Evolutionary conservation across 2,888 invertebrate species (phyloP).

Genomic region (Pseudeuparius sepicola): DNA sequence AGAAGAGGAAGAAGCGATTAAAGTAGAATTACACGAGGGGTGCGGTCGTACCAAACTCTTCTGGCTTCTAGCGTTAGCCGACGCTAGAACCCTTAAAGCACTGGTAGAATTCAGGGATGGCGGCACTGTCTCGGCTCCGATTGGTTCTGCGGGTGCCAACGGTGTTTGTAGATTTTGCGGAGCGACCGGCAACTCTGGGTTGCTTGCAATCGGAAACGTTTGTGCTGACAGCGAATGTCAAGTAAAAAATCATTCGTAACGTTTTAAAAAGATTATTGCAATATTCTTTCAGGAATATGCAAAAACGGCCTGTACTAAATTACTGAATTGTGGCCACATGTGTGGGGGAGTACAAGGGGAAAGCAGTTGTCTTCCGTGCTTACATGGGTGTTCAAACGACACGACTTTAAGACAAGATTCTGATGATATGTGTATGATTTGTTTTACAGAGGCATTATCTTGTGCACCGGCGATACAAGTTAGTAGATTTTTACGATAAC

Average conservation of each 20-base stretch:
- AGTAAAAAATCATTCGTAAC: conserved; percentile 38
- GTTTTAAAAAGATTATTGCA: neutral
- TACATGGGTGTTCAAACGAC: conserved; percentile 64
- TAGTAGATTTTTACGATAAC: no score
- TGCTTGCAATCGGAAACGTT: conserved; percentile 85
- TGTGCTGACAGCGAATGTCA: conserved; percentile 92
- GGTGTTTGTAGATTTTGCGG: conserved; percentile 91
- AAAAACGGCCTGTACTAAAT: conserved; percentile 70
- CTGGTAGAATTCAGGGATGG: conserved; percentile 84
- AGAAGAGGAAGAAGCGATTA: conserved; percentile 92
- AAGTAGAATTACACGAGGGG: conserved; percentile 93
- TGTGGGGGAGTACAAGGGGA: conserved; percentile 92
- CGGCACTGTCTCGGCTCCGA: conserved; percentile 41
- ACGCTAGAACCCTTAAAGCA: conserved; percentile 85
- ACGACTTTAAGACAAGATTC: conserved; percentile 77
- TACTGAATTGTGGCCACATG: conserved; percentile 79
- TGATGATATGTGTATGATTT: conserved; percentile 99
- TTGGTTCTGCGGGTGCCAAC: conserved; percentile 37
- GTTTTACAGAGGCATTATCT: conserved; percentile 93
- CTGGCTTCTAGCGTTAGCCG: conserved; percentile 88
- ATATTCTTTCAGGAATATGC: conserved; percentile 55
- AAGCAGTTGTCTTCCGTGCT: conserved; percentile 75
- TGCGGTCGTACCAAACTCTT: conserved; percentile 93
- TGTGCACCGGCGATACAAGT: conserved; percentile 91
- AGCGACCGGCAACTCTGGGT: conserved; percentile 68